Conservation (phyloP, 2,888 invertebrate genomes). For the Drosophila leonis region DNA sequence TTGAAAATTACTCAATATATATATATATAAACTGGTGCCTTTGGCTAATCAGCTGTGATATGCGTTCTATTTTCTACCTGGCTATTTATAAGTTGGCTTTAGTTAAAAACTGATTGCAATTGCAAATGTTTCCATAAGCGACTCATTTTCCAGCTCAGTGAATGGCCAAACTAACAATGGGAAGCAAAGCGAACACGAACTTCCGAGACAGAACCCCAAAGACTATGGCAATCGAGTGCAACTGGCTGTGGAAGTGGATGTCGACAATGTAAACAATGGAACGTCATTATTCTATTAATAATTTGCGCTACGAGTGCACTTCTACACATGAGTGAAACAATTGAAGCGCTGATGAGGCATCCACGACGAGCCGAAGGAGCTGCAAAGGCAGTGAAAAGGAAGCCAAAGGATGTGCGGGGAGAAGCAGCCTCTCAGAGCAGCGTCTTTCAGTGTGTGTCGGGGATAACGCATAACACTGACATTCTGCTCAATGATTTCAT, state of each 20-base stretch:
- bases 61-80: not conserved
- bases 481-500: constrained; percentile 77
- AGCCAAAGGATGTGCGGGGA: constrained; percentile 33
- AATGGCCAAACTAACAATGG: constrained; percentile 55
- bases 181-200: constrained; percentile 8
- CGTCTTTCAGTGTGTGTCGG: constrained; percentile 8
- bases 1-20: not conserved
- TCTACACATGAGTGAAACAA: constrained; percentile 80
- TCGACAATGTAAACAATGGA: constrained; percentile 76
- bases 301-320: constrained; percentile 81
- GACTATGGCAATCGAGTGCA: constrained; percentile 57
- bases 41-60: constrained; percentile 18
- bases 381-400: constrained; percentile 7
- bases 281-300: constrained; percentile 84
- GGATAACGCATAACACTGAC: constrained; percentile 74
- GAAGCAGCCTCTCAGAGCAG: constrained; percentile 12
- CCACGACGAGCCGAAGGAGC: constrained; percentile 1
- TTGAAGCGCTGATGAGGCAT: constrained; percentile 74
- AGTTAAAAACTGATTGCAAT: constrained; percentile 47
- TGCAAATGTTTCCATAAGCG: constrained; percentile 53
- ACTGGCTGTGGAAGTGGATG: constrained; percentile 18
- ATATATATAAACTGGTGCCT: not conserved
- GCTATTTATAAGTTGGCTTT: constrained; percentile 28
- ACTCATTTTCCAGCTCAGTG: constrained; percentile 76
- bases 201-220: constrained; percentile 20